Base-by-base conservation (phyloP, 2,888 invertebrate genomes). In the Pegoplata infirma region DNA sequence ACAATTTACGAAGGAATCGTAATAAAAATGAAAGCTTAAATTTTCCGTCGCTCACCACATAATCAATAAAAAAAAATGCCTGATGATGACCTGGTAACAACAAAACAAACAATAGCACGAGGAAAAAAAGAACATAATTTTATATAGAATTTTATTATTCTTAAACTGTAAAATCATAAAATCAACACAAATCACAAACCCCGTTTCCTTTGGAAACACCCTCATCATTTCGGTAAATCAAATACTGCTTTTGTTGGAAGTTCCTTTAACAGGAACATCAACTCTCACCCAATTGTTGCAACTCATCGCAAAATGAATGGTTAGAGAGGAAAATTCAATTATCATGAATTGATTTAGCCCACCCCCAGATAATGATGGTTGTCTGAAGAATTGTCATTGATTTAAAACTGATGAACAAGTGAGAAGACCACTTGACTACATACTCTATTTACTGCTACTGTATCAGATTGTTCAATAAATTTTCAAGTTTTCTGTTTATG, bases 131-230 rank as follows among this genome's bases (percentile, higher is more conserved):
- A 17, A 53, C 63, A 46, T 53, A 61, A 46, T 25, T 14, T 64
- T 47, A 47, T 46, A 32, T 49, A 16, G 63, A 36, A 49, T 58
- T 73, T 73, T 66, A 59, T 73, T 46, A 32, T 17, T 32, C 40
- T 59, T 44, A 21, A 73, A 73, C 40, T 59, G 14, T 17, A 44
- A 58, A 73, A 56, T 73, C 56, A 47, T 64, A 53, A 64, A 73
- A 73, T 58, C 32, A 40, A 71, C 58, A 69, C 40, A 64, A 73
- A 73, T 58, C 32, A 40, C 61, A 47, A 69, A 36, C 19, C 69
- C 40, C 19, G 25, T 73, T 51, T 64, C 14, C 49, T 32, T 28
- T 32, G n/a, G 16, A 53, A 61, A 28, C 32, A 53, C 55, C 55
- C 46, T 55, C 21, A 53, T 55, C 23, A 51, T 69, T 69, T 7